Evolutionary conservation across 2,797 vertebrate genomes (phyloP), one percentile per base, ranked within the genome.

Genomic region (Muraenolepis orangiensis): DNA sequence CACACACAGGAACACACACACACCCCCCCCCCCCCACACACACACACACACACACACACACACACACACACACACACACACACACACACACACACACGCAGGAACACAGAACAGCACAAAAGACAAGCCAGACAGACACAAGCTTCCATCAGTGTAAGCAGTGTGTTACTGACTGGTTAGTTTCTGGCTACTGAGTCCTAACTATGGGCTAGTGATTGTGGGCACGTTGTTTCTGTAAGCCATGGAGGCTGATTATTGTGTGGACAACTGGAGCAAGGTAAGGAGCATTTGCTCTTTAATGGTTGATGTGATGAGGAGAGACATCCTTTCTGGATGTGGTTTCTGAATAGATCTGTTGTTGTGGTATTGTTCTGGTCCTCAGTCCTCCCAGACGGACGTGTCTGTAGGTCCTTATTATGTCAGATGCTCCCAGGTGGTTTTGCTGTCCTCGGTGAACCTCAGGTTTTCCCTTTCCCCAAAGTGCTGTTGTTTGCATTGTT

Each of bases 261-360:
- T 86, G 85, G 91, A 91, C 77, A 85, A 82, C 81, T 88, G 88
- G 86, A 78, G 76, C 32, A 78, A 93, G 91, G 92, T 93, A 93
- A 85, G 51, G 13, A 32, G 23, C 0, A 23, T 7, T 26, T 2
- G 73, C 29, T 14, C 11, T 26, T 28, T 66, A 66, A 73, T 14
- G 31, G 26, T 40, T 16, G 67, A 14, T 4, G 12, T 51, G 16
- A 51, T 51, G n/a, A 26, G 3, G n/a, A 61, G 16, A 20, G 8
- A 51, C 18, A n/a, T 61, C n/a, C n/a, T n/a, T n/a, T n/a, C n/a
- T n/a, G n/a, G n/a, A n/a, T n/a, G n/a, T n/a, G n/a, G 20, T 61
- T 61, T 34, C 7, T 3, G 32, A 34, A 34, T 34, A 34, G 7
- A 34, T 34, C 32, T 34, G 32, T 34, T 34, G 3, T 34, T 34